Conservation (phyloP, 2,113 vertebrate genomes). For the Onychorhynchus coronatus region DNA sequence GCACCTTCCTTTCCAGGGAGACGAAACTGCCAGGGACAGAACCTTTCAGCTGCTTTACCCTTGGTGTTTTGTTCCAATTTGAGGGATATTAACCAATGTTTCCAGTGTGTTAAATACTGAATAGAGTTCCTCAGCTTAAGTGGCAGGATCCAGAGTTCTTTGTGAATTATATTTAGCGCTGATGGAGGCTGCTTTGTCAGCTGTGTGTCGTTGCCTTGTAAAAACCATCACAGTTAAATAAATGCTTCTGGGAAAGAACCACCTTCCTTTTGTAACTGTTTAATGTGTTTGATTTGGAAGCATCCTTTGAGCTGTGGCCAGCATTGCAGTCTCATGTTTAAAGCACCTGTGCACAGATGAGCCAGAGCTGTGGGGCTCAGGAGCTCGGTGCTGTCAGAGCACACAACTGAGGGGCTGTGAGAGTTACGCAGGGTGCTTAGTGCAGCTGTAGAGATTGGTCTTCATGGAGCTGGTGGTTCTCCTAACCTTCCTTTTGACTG, state of each 20-base stretch:
- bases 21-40: neutral
- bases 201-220: neutral
- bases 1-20: neutral
- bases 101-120: neutral
- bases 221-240: constrained; percentile 26
- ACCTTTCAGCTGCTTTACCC: neutral
- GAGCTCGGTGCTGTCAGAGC: neutral
- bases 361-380: neutral
- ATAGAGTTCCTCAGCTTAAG: neutral
- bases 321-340: rapidly evolving
- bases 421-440: rapidly evolving
- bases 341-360: neutral
- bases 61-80: neutral
- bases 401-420: neutral
- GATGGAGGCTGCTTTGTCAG: constrained; percentile 33
- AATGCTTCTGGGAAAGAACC: neutral
- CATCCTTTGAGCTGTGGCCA: neutral
- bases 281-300: neutral
- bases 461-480: neutral
- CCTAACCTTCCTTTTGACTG: neutral
- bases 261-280: neutral
- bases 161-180: constrained; percentile 9
- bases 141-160: constrained; percentile 4
- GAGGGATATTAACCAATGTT: neutral
- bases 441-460: neutral